These are phyloP conservation scores for Hyposoter didymator DNA, from an alignment of 2,888 invertebrate species.

Conservation along the genomic window DNA sequence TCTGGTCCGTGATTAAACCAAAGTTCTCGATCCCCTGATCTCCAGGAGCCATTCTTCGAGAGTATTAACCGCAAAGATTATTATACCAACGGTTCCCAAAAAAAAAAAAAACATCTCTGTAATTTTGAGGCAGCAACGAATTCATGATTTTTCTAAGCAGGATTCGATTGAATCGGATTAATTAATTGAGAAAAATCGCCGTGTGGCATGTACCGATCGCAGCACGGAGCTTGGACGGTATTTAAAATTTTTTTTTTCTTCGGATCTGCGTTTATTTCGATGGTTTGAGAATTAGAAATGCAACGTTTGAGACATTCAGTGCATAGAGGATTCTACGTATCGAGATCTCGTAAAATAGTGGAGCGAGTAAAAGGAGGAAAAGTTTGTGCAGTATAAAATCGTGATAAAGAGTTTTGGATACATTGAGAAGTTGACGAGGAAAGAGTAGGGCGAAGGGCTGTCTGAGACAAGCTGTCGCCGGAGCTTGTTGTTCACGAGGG, in stretches of 20 bases:
- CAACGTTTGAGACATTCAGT: not conserved
- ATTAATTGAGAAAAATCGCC: too few relatives aligned
- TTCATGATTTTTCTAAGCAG: too few relatives aligned
- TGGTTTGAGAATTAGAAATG: too few relatives aligned
- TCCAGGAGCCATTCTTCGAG: not conserved
- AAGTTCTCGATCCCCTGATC: not conserved
- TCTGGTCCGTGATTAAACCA: not conserved
- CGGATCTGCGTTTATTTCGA: not conserved
- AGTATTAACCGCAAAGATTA: not conserved
- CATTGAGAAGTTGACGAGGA: conserved; percentile 61
- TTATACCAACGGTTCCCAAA: not conserved
- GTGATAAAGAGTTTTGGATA: conserved; percentile 50
- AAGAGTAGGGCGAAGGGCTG: not conserved
- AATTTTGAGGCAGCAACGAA: not conserved
- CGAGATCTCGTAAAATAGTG: conserved; percentile 70
- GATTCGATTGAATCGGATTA: too few relatives aligned
- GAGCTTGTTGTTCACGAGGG: not conserved
- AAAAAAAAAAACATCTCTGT: not conserved
- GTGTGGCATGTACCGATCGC: too few relatives aligned
- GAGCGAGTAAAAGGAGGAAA: conserved; percentile 55
- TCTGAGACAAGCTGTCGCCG: not conserved
- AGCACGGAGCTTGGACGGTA: too few relatives aligned
- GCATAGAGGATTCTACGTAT: conserved; percentile 3
- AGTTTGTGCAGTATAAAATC: conserved; percentile 61
- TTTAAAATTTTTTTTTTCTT: not conserved